A percentile compares a stretch with the other conserved stretches of the same genome.
Conservation (phyloP, 2,888 invertebrate genomes). For the Bhutanitis thaidina region DNA sequence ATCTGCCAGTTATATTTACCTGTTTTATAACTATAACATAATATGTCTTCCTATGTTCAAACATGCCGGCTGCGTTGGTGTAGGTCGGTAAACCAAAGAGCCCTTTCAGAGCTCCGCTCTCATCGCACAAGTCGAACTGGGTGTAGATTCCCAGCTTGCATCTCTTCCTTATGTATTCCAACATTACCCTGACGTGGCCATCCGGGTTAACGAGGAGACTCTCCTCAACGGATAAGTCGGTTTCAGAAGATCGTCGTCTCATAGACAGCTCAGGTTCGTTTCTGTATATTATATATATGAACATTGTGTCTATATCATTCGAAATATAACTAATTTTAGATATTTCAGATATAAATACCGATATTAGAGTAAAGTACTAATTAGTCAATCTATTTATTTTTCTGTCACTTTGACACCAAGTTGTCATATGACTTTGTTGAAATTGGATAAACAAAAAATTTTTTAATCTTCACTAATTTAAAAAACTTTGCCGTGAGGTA, state of each 20-base stretch:
- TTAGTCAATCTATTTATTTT: too few relatives aligned
- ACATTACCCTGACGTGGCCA: conserved; percentile 59
- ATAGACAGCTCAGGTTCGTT: conserved; percentile 55
- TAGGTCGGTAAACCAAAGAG: conserved; percentile 52
- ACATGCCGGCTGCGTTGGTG: conserved; percentile 46
- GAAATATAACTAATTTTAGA: too few relatives aligned
- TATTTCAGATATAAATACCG: too few relatives aligned
- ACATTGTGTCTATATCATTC: conserved; percentile 38
- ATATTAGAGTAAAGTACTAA: too few relatives aligned
- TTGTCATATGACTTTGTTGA: too few relatives aligned
- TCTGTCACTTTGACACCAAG: too few relatives aligned
- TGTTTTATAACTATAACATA: conserved; percentile 54
- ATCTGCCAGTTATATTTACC: conserved; percentile 27
- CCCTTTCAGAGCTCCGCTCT: conserved; percentile 42
- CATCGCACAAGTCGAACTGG: conserved; percentile 60
- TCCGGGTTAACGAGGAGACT: conserved; percentile 57
- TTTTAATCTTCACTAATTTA: too few relatives aligned
- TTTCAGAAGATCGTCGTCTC: conserved; percentile 31
- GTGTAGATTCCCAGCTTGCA: conserved; percentile 55
- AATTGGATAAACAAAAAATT: too few relatives aligned
- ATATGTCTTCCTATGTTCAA: conserved; percentile 56
- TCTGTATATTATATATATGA: conserved; percentile 53
- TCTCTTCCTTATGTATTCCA: conserved; percentile 63
- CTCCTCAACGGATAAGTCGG: conserved; percentile 50
- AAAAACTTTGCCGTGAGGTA: too few relatives aligned